Evolutionary conservation across 1,140 invertebrate genomes (phyloP), one percentile per base, ranked within the genome.

Genomic region (Helicoverpa armigera): DNA sequence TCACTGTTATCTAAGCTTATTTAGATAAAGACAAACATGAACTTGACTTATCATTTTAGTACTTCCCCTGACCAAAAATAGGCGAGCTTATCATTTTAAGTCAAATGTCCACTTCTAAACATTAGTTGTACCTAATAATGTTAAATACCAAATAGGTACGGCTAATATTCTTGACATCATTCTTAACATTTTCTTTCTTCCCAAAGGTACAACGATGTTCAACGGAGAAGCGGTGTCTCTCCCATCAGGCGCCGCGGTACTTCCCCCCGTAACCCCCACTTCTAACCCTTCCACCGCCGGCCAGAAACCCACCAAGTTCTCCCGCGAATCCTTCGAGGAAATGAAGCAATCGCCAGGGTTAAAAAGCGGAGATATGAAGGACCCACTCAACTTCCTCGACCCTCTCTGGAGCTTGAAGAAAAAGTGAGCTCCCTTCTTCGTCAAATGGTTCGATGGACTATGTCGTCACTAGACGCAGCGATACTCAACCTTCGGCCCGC

Each of bases 361-460:
- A 50, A 95, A 91, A 75, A 95, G 91, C 80, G 95, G 94, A 0
- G 94, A 95, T 65, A 95, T 95, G 95, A 95, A 95, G 70, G 96
- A 96, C 85, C 96, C 96, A 1, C 90, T 96, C 11, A 96, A 95
- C 85, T 95, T 95, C 80, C 88, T 96, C 7, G 96, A 96, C 83
- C 96, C 96, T 0, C 88, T 96, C 74, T 96, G 96, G 96, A 96
- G 95, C 53, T 92, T 95, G 53, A 96, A 96, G 89, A 96, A 95
- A 81, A 94, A 92, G 83, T 95, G 89, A 91, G 78, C 3, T 63
- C 56, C 13, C 12, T 61, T 58, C 16, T 29, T 29, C 18, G 58
- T 43, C 63, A n/a, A 43, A 11, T 12, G 53, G 48, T 43, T 74
- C 18, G 54, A 31, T 60, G 31, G 18, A n/a, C 12, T 11, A 50